Conservation (phyloP, 2,797 vertebrate species). For the Eulemur albifrons region DNA sequence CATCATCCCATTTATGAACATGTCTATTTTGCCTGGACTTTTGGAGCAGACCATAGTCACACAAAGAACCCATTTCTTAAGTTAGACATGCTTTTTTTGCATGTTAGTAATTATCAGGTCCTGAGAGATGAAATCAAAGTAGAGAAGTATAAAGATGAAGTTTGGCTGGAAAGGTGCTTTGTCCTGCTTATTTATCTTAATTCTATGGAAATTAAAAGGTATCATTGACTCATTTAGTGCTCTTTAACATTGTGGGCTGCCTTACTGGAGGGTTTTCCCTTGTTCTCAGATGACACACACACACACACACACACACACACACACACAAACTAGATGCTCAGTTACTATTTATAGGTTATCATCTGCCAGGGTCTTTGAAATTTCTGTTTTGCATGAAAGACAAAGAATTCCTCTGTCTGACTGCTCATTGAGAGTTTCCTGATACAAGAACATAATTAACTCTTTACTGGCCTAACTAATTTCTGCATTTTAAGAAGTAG, state of each 20-base stretch:
- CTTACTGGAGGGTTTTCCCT: slow-evolving; percentile 57
- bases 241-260: not conserved
- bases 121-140: slow-evolving; percentile 8
- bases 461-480: slow-evolving; percentile 86
- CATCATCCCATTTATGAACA: not conserved
- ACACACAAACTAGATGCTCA: slow-evolving; percentile 39
- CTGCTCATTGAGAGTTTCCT: slow-evolving; percentile 83
- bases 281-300: not conserved
- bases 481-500: slow-evolving; percentile 85
- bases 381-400: slow-evolving; percentile 82
- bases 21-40: not conserved
- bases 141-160: not conserved
- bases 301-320: not conserved
- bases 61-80: slow-evolving; percentile 1
- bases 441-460: slow-evolving; percentile 84
- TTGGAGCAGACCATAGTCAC: not conserved
- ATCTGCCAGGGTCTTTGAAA: slow-evolving; percentile 75
- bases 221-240: slow-evolving; percentile 5
- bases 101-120: not conserved
- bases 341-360: slow-evolving; percentile 76
- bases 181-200: not conserved
- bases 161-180: not conserved
- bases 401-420: slow-evolving; percentile 84
- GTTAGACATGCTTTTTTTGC: not conserved
- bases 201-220: not conserved